Percentiles rank a stretch among this genome's conserved stretches.
Conservation (phyloP, 2,888 invertebrate species). For the Epirrhoe tristata region DNA sequence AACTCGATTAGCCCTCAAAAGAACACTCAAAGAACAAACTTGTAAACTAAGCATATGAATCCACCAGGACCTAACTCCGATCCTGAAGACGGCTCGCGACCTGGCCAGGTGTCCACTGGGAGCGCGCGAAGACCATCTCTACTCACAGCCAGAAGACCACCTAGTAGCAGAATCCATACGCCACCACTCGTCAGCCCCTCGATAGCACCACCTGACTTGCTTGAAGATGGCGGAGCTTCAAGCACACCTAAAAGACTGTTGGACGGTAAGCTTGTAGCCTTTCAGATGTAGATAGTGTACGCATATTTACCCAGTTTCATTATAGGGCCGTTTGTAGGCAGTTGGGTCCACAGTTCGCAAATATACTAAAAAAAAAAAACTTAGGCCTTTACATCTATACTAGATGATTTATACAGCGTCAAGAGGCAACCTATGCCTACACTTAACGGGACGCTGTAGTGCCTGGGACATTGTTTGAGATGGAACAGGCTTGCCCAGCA, state of each 20-base stretch:
- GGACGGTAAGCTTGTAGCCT: slow-evolving; percentile 72
- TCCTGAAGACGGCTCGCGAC: slow-evolving; percentile 90
- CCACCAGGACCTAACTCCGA: slow-evolving; percentile 88
- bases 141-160: slow-evolving; percentile 78
- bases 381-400: too few relatives aligned
- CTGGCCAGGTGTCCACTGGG: slow-evolving; percentile 89
- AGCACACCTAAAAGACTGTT: slow-evolving; percentile 91
- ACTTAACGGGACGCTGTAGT: too few relatives aligned
- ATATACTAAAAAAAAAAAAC: too few relatives aligned
- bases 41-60: neutral
- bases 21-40: neutral
- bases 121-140: slow-evolving; percentile 78
- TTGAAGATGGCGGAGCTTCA: slow-evolving; percentile 93
- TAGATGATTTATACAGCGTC: too few relatives aligned
- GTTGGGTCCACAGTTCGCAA: too few relatives aligned
- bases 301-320: too few relatives aligned
- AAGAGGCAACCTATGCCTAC: too few relatives aligned
- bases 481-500: too few relatives aligned
- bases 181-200: slow-evolving; percentile 89
- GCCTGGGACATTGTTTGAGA: too few relatives aligned
- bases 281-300: too few relatives aligned
- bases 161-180: slow-evolving; percentile 88
- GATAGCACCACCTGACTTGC: slow-evolving; percentile 87
- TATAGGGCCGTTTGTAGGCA: too few relatives aligned
- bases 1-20: neutral